These are phyloP conservation scores for Pangasius macronema DNA, from an alignment of 2,797 vertebrate genomes.

Conservation along the genomic window DNA sequence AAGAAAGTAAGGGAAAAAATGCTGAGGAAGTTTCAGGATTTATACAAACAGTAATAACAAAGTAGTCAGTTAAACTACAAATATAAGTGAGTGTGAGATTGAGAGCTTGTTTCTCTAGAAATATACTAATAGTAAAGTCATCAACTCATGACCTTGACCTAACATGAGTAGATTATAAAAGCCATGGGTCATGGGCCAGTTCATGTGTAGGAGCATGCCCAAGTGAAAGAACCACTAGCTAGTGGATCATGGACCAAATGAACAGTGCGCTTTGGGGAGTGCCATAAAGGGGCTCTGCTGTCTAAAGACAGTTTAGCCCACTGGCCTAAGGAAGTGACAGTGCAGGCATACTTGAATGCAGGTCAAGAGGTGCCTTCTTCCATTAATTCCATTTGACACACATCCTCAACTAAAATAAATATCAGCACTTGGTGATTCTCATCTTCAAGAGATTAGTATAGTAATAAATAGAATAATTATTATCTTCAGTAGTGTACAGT, in stretches of 20 bases:
- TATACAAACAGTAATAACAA: not conserved
- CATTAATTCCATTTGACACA: not conserved
- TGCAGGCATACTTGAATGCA: not conserved
- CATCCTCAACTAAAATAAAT: not conserved
- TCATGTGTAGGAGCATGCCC: not conserved
- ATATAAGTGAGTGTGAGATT: not conserved
- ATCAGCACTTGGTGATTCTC: not conserved
- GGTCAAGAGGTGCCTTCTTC: not conserved
- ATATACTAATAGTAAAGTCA: not conserved
- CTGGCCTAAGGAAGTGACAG: not conserved
- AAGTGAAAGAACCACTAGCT: not conserved
- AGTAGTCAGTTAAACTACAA: not conserved
- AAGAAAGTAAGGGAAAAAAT: not conserved
- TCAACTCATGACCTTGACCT: not conserved
- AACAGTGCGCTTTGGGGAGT: not conserved
- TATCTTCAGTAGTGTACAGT: not conserved
- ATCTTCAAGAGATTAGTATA: not conserved
- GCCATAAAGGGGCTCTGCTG: not conserved
- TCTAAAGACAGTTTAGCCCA: not conserved
- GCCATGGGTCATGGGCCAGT: not conserved
- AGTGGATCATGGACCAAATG: not conserved
- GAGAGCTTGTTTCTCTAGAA: not conserved
- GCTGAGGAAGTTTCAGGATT: not conserved
- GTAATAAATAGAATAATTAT: not conserved
- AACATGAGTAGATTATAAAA: not conserved